A percentile compares a stretch with the other conserved stretches of the same genome.
Evolutionary conservation across 2,888 invertebrate genomes (phyloP).

Genomic region (Xanthia togata): DNA sequence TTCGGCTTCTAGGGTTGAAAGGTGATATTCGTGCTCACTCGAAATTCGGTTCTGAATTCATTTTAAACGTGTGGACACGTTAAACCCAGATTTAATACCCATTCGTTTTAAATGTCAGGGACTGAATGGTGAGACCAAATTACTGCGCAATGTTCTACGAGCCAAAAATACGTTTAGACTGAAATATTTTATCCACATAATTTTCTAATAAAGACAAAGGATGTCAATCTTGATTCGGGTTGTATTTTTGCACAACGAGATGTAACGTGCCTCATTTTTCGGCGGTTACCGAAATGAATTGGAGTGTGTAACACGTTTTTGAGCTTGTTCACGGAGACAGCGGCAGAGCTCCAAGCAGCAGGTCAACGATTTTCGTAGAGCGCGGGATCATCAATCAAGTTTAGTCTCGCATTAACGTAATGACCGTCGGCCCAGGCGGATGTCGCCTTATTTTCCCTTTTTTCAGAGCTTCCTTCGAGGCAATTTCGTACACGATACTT

Average conservation of each 20-base stretch:
- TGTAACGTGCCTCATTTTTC: background rate
- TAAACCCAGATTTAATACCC: slow-evolving; percentile 57
- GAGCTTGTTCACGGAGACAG: slow-evolving; percentile 65
- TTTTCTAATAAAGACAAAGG: slow-evolving; percentile 23
- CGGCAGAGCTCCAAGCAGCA: slow-evolving; percentile 67
- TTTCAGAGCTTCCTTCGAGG: slow-evolving; percentile 79
- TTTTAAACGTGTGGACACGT: slow-evolving; percentile 56
- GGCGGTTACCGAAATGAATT: slow-evolving; percentile 37
- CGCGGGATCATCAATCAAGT: slow-evolving; percentile 88
- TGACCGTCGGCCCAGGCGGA: slow-evolving; percentile 87
- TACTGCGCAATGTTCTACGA: slow-evolving; percentile 38
- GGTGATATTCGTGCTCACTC: slow-evolving; percentile 55
- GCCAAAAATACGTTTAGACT: slow-evolving; percentile 34
- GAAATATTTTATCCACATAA: slow-evolving; percentile 19
- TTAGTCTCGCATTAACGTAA: slow-evolving; percentile 90
- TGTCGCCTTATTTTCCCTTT: slow-evolving; percentile 89
- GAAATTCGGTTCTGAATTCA: slow-evolving; percentile 45
- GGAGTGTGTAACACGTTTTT: slow-evolving; percentile 53
- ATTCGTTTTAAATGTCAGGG: slow-evolving; percentile 53
- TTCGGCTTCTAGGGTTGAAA: slow-evolving; percentile 54
- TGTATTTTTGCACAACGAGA: background rate
- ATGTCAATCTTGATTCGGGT: slow-evolving; percentile 12
- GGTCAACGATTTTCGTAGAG: slow-evolving; percentile 77
- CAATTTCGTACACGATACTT: slow-evolving; percentile 88
- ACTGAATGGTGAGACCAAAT: slow-evolving; percentile 54